Percentiles rank a stretch among this genome's conserved stretches.
Evolutionary conservation across 2,113 vertebrate species (phyloP).

Genomic region (Charina bottae): DNA sequence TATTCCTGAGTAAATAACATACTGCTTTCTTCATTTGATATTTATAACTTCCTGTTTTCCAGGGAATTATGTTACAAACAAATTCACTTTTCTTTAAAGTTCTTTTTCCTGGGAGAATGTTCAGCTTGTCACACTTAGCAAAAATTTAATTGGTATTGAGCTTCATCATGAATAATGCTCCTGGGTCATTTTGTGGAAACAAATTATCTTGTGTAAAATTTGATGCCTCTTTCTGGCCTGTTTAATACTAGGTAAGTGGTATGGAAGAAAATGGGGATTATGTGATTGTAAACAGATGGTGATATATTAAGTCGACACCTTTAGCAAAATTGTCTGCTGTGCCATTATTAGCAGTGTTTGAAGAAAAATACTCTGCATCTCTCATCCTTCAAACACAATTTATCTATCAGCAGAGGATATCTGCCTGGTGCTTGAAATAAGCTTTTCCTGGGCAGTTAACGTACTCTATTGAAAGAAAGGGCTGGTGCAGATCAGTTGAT

Average conservation of each 20-base stretch:
- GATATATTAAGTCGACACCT: neutral
- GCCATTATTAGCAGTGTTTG: neutral
- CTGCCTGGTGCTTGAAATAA: neutral
- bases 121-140: constrained; percentile 48
- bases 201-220: constrained; percentile 12
- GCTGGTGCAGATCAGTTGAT: neutral
- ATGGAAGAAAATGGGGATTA: neutral
- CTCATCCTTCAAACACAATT: neutral
- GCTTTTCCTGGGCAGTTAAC: neutral
- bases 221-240: neutral
- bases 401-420: neutral
- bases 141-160: constrained; percentile 37
- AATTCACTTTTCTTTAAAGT: constrained; percentile 19
- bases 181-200: constrained; percentile 28
- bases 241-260: neutral
- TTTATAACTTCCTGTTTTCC: neutral
- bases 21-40: neutral
- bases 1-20: neutral
- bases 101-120: constrained; percentile 26
- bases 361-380: too few species aligned
- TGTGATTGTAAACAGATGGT: neutral
- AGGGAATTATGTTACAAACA: neutral
- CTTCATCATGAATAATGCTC: constrained; percentile 50
- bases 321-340: neutral
- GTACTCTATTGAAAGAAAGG: neutral